These are phyloP conservation scores for Drosophila sp. DNA, from an alignment of 1,140 invertebrate genomes.

Conservation along the genomic window DNA sequence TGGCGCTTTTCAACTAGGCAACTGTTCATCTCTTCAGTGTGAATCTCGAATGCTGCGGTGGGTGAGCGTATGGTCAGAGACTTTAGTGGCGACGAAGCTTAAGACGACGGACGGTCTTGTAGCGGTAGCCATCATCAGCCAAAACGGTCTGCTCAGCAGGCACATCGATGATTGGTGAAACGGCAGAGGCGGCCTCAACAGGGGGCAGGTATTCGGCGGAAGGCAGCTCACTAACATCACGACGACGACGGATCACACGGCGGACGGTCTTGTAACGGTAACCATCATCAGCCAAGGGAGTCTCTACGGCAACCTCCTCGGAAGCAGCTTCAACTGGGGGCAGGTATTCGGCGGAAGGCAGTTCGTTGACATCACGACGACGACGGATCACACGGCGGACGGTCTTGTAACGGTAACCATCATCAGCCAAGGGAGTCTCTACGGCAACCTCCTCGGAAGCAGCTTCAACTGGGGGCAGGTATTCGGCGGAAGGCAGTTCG, in stretches of 20 bases:
- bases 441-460: constrained; percentile 25
- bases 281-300: constrained; percentile 58
- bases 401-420: constrained; percentile 71
- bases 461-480: constrained; percentile 38
- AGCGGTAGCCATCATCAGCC: constrained; percentile 75
- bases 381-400: constrained; percentile 59
- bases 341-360: constrained; percentile 49
- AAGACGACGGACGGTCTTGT: constrained; percentile 77
- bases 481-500: constrained; percentile 47
- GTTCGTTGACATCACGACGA: constrained; percentile 64
- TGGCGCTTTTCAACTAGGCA: constrained; percentile 42
- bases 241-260: constrained; percentile 65
- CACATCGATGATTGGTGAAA: constrained; percentile 64
- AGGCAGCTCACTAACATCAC: constrained; percentile 62
- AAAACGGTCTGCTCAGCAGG: constrained; percentile 63
- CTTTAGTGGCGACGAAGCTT: constrained; percentile 71
- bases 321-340: constrained; percentile 39
- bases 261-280: constrained; percentile 68
- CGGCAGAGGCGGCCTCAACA: constrained; percentile 36
- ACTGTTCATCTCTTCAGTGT: constrained; percentile 24
- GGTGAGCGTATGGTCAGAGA: constrained; percentile 16
- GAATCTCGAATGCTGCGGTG: constrained; percentile 55
- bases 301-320: constrained; percentile 34
- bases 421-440: constrained; percentile 51
- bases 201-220: constrained; percentile 70